Evolutionary conservation across 2,113 vertebrate genomes (phyloP).

Genomic region (Sinosuthora webbiana): DNA sequence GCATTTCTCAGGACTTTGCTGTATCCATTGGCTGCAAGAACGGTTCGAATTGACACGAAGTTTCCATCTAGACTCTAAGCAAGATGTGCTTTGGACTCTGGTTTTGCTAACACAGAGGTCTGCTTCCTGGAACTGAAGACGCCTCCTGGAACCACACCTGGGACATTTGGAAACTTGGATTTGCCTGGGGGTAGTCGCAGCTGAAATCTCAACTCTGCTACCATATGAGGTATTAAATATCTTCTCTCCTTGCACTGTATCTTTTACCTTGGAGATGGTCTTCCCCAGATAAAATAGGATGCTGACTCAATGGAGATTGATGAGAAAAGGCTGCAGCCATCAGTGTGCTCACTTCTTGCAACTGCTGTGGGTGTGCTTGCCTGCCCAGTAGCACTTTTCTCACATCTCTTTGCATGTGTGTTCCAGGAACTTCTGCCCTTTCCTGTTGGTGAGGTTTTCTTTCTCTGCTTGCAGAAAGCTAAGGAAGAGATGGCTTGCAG

Average conservation of each 20-base stretch:
- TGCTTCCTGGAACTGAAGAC: constrained; percentile 46
- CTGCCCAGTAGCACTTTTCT: background rate
- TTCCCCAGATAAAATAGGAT: background rate
- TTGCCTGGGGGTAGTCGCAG: background rate
- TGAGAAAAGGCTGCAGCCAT: background rate
- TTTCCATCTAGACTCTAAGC: constrained; percentile 25
- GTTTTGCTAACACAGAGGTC: constrained; percentile 4
- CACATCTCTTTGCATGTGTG: background rate
- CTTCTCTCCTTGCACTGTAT: background rate
- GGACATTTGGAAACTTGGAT: constrained; percentile 52
- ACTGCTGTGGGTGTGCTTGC: background rate
- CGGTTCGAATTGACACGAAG: background rate
- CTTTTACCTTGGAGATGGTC: background rate
- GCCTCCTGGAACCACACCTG: constrained; percentile 45
- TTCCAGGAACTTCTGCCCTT: constrained; percentile 30
- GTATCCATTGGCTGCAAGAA: background rate
- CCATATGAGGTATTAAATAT: background rate
- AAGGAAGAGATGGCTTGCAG: background rate
- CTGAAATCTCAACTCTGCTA: constrained; percentile 1
- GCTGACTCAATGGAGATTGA: background rate
- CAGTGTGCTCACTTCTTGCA: background rate
- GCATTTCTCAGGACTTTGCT: background rate
- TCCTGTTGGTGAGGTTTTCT: constrained; percentile 7
- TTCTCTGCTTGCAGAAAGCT: background rate
- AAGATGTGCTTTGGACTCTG: constrained; percentile 2